Evolutionary conservation across 2,888 invertebrate species (phyloP), one percentile per base, ranked within the genome.

Genomic region (Corythucha ciliata): DNA sequence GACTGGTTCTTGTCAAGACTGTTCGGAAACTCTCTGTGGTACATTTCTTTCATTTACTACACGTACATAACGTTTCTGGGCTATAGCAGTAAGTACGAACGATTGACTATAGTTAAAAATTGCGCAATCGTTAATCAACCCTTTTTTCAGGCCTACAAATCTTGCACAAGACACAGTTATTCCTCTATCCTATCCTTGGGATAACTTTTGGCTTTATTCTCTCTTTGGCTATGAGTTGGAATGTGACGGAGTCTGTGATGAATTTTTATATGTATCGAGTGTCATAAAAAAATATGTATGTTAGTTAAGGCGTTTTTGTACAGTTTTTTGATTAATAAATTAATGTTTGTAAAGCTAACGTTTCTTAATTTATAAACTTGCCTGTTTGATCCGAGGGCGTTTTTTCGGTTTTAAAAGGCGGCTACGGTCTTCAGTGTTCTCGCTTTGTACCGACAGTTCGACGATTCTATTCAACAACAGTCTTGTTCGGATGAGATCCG

Each of bases 41-140:
- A 96, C 50, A 76, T 91, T 27, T 90, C 92, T 4, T 72, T 87
- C 55, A 74, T 83, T 53, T 97, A 97, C 71, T 97, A 97, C 67
- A 74, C 93, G 57, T 97, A 97, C 69, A 94, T 97, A 63, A 93
- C 96, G 27, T 97, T 97, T 70, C 74, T 97, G 53, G 97, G 97
- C 60, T 97, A 96, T 66, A 92, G 87, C 69, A 87, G 87, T 88
- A 66, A 80, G 83, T 78, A 61, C 42, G 53, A 26, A 44, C 53
- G 41, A 26, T 21, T 57, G 37, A 50, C 25, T 51, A 8, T 29
- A n/a, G n/a, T 29, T 29, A 8, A 29, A n/a, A 8, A 29, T n/a
- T n/a, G n/a, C n/a, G n/a, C n/a, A 26, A 40, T 52, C 32, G n/a
- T 14, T 29, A 8, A 2, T 42, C 46, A 10, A 51, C 53, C 58